Evolutionary conservation across 1,140 invertebrate genomes (phyloP).

Genomic region (Cheumatopsyche charites): DNA sequence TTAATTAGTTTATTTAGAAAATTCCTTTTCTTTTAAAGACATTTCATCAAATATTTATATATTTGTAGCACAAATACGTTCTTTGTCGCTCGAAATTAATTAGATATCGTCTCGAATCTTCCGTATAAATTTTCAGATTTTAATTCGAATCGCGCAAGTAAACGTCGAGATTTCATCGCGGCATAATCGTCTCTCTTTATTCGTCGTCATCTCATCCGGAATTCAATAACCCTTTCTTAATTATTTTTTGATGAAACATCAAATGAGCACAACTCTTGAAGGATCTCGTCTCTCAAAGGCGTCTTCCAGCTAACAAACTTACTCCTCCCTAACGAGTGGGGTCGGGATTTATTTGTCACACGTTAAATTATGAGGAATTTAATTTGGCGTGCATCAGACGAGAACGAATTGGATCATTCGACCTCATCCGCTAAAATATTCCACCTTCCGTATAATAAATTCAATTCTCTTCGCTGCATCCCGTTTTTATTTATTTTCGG

Average conservation of each 20-base stretch:
- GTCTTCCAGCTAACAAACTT: no score
- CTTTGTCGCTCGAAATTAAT: no score
- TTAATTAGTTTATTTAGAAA: no score
- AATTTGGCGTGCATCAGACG: constrained; percentile 26
- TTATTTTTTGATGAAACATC: constrained; percentile 21
- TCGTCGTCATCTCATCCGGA: not conserved
- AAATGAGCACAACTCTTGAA: constrained; percentile 1
- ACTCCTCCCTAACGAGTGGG: not conserved
- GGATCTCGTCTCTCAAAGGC: not conserved
- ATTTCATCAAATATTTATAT: no score
- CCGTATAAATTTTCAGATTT: no score
- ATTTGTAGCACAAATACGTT: no score
- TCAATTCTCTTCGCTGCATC: not conserved
- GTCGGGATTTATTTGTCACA: constrained; percentile 25
- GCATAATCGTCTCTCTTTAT: not conserved
- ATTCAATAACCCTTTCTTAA: constrained; percentile 14
- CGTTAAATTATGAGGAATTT: constrained; percentile 27
- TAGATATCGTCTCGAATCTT: no score
- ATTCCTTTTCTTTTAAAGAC: no score
- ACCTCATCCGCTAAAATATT: not conserved
- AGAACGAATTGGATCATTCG: constrained; percentile 21
- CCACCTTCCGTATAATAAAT: not conserved
- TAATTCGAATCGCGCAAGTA: no score
- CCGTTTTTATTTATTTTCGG: constrained; percentile 3
- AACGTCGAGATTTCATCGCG: no score